Base-by-base conservation (phyloP, 1,140 invertebrate genomes). In the Zaprionus ghesquierei region DNA sequence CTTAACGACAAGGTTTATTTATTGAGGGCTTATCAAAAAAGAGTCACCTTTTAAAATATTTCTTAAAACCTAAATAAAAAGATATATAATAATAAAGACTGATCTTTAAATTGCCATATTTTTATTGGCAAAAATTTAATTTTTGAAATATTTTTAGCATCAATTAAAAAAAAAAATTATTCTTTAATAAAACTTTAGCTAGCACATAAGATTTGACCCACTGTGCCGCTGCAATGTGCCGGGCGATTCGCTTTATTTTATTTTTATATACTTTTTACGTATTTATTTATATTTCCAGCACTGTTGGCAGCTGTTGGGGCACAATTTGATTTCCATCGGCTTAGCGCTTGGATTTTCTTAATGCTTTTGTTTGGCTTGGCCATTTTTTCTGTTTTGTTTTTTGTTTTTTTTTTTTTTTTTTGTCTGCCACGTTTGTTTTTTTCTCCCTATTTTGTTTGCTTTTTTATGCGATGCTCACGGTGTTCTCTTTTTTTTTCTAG, bases 271-370 rank as follows among this genome's bases (percentile, higher is more conserved):
- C 31, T 59, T 74, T 77, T 75, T 77, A 59, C 41, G 60, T 60
- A 60, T 70, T 64, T 75, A 77, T 61, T 64, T 78, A 66, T 66
- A 61, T 61, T 64, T 58, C 2, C 2, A 20, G n/a, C 35, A 22
- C 54, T 61, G 27, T 4, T n/a, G 60, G 53, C 76, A 75, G 72
- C 62, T 78, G 72, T 71, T 65, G 56, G 66, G 49, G 46, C 44
- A 75, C 51, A 70, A 66, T 73, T 77, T 77, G 65, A 77, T 75
- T 77, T 77, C 33, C 60, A 69, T 44, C 61, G 56, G 75, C 72
- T 78, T 78, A 71, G 72, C 75, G 72, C 61, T 49, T 38, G 66
- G 66, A 78, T 75, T 66, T 71, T 46, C 72, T 75, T 66, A 66
- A 70, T 58, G 75, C 66, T 66, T 76, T 54, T 73, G 69, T 75